Evolutionary conservation across 2,797 vertebrate genomes (phyloP).

Genomic region (Malurus leucopterus): DNA sequence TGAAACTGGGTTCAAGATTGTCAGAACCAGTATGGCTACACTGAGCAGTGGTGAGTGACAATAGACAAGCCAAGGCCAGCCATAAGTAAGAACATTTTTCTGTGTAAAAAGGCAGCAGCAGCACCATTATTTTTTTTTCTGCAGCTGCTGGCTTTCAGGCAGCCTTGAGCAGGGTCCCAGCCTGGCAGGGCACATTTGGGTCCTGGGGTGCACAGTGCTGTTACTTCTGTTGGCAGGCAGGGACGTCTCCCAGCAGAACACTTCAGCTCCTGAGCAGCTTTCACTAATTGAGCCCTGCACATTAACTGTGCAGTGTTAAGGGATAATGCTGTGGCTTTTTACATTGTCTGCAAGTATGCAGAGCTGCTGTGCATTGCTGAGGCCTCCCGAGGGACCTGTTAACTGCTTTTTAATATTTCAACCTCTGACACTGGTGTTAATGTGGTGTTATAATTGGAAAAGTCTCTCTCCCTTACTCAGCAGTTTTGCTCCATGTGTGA

Average conservation of each 20-base stretch:
- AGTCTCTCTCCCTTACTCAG: constrained; percentile 44
- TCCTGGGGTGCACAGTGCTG: neutral
- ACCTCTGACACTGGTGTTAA: constrained; percentile 51
- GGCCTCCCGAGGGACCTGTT: constrained; percentile 31
- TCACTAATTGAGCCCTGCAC: neutral
- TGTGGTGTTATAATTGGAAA: constrained; percentile 45
- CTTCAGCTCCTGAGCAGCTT: neutral
- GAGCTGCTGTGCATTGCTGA: neutral
- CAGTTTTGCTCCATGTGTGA: constrained; percentile 39
- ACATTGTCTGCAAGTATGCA: constrained; percentile 33
- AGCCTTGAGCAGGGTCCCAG: neutral
- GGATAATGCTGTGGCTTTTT: constrained; percentile 27
- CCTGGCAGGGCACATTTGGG: neutral
- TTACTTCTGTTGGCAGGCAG: neutral
- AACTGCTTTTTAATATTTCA: constrained; percentile 31
- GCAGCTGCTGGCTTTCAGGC: neutral
- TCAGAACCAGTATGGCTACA: neutral
- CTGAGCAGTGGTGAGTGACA: neutral
- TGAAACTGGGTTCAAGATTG: neutral
- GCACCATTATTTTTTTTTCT: neutral
- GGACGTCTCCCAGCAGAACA: neutral
- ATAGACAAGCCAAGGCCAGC: neutral
- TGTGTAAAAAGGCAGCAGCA: neutral
- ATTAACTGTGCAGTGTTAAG: neutral
- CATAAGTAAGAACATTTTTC: neutral